Evolutionary conservation across 2,113 vertebrate species (phyloP).

Genomic region (Pedetes capensis): DNA sequence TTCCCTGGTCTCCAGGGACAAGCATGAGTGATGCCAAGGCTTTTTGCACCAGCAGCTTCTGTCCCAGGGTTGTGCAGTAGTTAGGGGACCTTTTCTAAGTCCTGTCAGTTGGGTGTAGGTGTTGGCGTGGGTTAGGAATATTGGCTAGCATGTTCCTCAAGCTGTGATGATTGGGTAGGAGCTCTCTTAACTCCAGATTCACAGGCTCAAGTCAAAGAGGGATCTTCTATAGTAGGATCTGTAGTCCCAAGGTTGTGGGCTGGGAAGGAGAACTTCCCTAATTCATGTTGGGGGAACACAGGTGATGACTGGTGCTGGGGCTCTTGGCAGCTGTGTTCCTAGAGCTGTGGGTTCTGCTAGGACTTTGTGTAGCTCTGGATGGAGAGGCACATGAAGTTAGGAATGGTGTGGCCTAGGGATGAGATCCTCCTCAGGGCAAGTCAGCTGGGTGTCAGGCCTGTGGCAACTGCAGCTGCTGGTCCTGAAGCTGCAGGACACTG

Average conservation of each 20-base stretch:
- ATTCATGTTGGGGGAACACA: not conserved
- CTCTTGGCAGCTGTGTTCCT: not conserved
- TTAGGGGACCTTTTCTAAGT: not conserved
- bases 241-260: not conserved
- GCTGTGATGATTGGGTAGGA: not conserved
- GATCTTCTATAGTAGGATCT: not conserved
- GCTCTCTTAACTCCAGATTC: not conserved
- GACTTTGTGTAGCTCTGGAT: not conserved
- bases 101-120: not conserved
- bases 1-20: not conserved
- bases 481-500: not conserved
- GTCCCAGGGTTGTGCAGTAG: not conserved
- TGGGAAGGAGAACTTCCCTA: not conserved
- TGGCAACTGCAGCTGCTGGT: not conserved
- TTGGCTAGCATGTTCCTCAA: not conserved
- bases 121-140: too few species aligned
- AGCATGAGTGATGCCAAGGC: not conserved
- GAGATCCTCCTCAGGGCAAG: too few species aligned
- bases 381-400: not conserved
- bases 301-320: not conserved
- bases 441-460: not conserved
- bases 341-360: not conserved
- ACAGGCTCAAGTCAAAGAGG: not conserved
- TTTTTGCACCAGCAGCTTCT: not conserved
- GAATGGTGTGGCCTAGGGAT: not conserved